Conservation (phyloP, 1,140 invertebrate species). For the Drosophila lacertosa region DNA sequence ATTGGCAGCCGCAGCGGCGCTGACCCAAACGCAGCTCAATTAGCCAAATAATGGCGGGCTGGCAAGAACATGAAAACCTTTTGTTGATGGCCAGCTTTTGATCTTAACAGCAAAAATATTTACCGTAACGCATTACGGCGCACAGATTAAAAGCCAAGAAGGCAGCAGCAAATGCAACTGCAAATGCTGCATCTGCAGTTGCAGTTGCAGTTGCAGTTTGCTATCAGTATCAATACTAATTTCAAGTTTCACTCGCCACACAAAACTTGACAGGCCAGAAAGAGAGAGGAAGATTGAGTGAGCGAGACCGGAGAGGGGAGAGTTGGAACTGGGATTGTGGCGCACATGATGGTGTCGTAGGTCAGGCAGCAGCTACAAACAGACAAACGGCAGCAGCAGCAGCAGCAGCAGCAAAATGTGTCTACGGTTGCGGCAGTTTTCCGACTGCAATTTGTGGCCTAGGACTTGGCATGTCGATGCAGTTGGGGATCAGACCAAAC, state of each 20-base stretch:
- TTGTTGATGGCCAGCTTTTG: conserved; percentile 51
- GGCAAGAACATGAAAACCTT: conserved; percentile 30
- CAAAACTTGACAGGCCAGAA: conserved; percentile 47
- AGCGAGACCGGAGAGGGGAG: background rate
- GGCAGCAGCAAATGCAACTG: conserved; percentile 20
- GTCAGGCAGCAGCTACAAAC: conserved; percentile 55
- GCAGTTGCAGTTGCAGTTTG: conserved; percentile 46
- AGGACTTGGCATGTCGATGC: conserved; percentile 43
- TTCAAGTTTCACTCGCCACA: conserved; percentile 62
- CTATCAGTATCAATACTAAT: conserved; percentile 81
- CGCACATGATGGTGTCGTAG: conserved; percentile 75
- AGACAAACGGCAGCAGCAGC: conserved; percentile 32
- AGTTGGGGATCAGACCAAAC: conserved; percentile 19
- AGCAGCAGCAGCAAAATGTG: conserved; percentile 44
- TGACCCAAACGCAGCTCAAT: conserved; percentile 57
- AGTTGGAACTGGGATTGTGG: conserved; percentile 21
- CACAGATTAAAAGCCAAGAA: conserved; percentile 67
- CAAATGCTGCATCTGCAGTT: conserved; percentile 28
- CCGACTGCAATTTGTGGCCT: conserved; percentile 78
- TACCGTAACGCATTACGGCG: conserved; percentile 76
- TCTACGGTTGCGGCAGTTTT: conserved; percentile 61
- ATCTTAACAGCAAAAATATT: conserved; percentile 79
- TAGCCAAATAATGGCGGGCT: conserved; percentile 46
- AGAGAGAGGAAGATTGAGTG: no score
- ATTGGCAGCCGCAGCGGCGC: conserved; percentile 47